phyloP scores from a whole-genome alignment of 2,888 invertebrate genomes.

The Drosophila siamana region DNA sequence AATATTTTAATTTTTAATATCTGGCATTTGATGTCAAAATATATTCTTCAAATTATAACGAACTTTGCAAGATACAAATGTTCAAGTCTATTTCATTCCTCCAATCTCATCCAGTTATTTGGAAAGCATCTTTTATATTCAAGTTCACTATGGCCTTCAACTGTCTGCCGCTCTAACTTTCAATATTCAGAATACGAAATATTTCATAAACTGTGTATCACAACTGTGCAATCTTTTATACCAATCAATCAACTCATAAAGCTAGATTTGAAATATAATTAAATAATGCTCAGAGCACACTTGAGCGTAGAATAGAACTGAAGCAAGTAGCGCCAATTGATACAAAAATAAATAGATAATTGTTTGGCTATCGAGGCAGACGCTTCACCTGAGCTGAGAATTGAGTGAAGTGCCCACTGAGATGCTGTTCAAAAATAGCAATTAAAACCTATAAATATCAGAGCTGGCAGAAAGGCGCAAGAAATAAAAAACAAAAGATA shows the following conservation, averaged over 20 bases:
- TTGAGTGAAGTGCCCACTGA: constrained; percentile 33
- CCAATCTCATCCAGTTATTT: too few relatives aligned
- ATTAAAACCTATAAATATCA: constrained; percentile 68
- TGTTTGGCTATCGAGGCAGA: constrained; percentile 11
- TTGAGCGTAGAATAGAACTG: constrained; percentile 12
- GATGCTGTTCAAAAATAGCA: constrained; percentile 66
- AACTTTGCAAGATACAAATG: too few relatives aligned
- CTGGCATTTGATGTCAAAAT: too few relatives aligned
- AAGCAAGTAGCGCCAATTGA: constrained; percentile 31
- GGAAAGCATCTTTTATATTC: too few relatives aligned
- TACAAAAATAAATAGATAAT: constrained; percentile 21
- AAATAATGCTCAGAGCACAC: constrained; percentile 8
- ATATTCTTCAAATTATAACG: too few relatives aligned
- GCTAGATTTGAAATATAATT: constrained; percentile 1
- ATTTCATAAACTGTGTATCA: too few relatives aligned
- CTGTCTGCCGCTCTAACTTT: background rate
- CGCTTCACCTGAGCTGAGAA: constrained; percentile 7
- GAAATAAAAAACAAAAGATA: constrained; percentile 13
- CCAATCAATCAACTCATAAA: constrained; percentile 1
- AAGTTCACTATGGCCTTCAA: background rate
- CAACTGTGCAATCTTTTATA: background rate
- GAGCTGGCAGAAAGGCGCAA: background rate
- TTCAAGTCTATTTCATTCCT: too few relatives aligned
- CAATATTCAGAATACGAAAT: too few relatives aligned
- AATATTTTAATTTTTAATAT: too few relatives aligned